Conservation (phyloP, 1,140 invertebrate genomes). For the Drosophila ohnishii region DNA sequence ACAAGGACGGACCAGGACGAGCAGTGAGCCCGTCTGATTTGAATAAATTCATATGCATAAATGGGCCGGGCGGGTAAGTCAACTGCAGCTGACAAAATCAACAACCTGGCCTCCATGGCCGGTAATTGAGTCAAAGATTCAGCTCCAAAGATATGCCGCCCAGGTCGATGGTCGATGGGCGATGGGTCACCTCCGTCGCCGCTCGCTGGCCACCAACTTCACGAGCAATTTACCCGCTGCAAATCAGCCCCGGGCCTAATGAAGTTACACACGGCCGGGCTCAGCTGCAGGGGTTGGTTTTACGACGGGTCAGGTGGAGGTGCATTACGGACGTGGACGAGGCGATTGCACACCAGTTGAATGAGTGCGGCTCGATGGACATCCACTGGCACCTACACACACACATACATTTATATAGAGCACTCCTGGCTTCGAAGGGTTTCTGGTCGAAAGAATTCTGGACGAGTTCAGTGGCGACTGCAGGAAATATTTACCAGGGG, state of each 20-base stretch:
- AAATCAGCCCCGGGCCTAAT: conserved; percentile 47
- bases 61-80: conserved; percentile 42
- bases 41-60: conserved; percentile 79
- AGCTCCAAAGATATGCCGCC: conserved; percentile 28
- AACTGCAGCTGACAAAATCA: conserved; percentile 50
- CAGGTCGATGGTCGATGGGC: conserved; percentile 5
- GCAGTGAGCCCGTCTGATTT: conserved; percentile 44
- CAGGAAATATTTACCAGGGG: neutral
- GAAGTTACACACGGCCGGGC: conserved; percentile 46
- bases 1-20: neutral
- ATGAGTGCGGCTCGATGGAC: conserved; percentile 31
- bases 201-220: conserved; percentile 37
- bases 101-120: conserved; percentile 23
- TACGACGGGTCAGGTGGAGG: conserved; percentile 17
- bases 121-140: conserved; percentile 63
- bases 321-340: conserved; percentile 40
- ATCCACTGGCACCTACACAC: conserved; percentile 6
- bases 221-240: conserved; percentile 47
- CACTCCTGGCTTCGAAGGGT: neutral
- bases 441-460: conserved; percentile 1
- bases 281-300: conserved; percentile 29
- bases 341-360: conserved; percentile 70
- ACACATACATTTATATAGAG: neutral
- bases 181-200: neutral
- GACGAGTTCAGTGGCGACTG: conserved; percentile 6